Conservation (phyloP, 2,797 vertebrate species). For the Apogon talboti region DNA sequence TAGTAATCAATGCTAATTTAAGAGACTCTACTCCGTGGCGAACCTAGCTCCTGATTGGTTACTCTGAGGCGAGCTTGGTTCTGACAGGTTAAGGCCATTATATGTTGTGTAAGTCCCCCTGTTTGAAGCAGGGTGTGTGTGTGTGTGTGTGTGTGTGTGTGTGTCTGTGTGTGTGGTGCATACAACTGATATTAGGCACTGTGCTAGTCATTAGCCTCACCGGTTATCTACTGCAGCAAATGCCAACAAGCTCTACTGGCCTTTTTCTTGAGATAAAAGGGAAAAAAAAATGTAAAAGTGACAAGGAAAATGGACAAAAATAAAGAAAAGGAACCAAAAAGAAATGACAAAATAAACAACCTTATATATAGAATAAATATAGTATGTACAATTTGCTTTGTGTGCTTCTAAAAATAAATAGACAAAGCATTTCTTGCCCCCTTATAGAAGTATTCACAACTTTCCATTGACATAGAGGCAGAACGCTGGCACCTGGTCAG, state of each 20-base stretch:
- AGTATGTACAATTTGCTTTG: slow-evolving; percentile 88
- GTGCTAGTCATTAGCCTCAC: slow-evolving; percentile 70
- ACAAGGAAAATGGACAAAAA: slow-evolving; percentile 58
- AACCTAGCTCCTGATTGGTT: slow-evolving; percentile 73
- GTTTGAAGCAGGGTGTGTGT: slow-evolving; percentile 30
- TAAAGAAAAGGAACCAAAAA: slow-evolving; percentile 72
- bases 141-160: slow-evolving; percentile 34
- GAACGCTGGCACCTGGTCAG: slow-evolving; percentile 72
- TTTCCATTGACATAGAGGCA: slow-evolving; percentile 69
- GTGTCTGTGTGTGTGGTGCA: slow-evolving; percentile 42
- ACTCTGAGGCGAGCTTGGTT: slow-evolving; percentile 74
- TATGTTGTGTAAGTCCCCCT: slow-evolving; percentile 59
- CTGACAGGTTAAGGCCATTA: slow-evolving; percentile 81
- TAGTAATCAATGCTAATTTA: slow-evolving; percentile 75
- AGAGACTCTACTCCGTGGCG: slow-evolving; percentile 68
- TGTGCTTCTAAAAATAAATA: slow-evolving; percentile 89
- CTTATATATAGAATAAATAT: slow-evolving; percentile 91
- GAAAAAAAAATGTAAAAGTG: slow-evolving; percentile 52
- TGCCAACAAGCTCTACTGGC: slow-evolving; percentile 71
- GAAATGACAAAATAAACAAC: slow-evolving; percentile 85
- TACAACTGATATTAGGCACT: slow-evolving; percentile 78
- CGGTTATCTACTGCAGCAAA: slow-evolving; percentile 45
- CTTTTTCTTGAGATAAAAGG: slow-evolving; percentile 44
- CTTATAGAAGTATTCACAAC: slow-evolving; percentile 86
- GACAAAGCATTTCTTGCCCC: slow-evolving; percentile 82